Evolutionary conservation across 2,113 vertebrate species (phyloP).

Genomic region (Polypterus senegalus): DNA sequence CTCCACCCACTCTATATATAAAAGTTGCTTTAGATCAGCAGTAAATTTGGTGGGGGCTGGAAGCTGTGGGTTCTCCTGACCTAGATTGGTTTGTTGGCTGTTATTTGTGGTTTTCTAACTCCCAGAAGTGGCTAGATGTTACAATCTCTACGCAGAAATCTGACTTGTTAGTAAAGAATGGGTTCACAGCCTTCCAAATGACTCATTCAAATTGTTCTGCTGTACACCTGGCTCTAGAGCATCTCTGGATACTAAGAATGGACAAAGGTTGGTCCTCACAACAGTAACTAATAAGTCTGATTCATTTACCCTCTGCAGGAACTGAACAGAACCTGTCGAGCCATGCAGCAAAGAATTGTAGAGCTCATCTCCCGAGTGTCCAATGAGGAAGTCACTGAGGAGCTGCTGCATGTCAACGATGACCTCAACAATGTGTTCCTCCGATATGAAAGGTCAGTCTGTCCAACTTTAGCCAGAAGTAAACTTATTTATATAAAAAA

Average conservation of each 20-base stretch:
- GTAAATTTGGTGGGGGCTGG: too few relatives aligned
- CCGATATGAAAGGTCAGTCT: conserved; percentile 73
- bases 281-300: conserved; percentile 22
- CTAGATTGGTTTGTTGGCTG: too few relatives aligned
- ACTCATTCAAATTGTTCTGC: too few relatives aligned
- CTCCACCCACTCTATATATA: too few relatives aligned
- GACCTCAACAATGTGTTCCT: conserved; percentile 97
- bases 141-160: too few relatives aligned
- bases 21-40: too few relatives aligned
- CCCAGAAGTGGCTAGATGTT: too few relatives aligned
- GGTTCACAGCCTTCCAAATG: too few relatives aligned
- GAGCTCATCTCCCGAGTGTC: conserved; percentile 90
- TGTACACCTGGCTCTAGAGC: conserved; percentile 24
- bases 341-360: conserved; percentile 90
- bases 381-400: conserved; percentile 89
- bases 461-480: background rate
- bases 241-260: conserved; percentile 12
- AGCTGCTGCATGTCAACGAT: conserved; percentile 88
- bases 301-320: conserved; percentile 50
- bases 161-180: too few relatives aligned
- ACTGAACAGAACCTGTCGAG: conserved; percentile 85
- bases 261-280: conserved; percentile 2
- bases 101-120: too few relatives aligned
- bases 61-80: too few relatives aligned
- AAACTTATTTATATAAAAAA: too few relatives aligned